A percentile compares a stretch with the other conserved stretches of the same genome.
Conservation (phyloP, 2,113 vertebrate genomes). For the Coptodon rendalli region DNA sequence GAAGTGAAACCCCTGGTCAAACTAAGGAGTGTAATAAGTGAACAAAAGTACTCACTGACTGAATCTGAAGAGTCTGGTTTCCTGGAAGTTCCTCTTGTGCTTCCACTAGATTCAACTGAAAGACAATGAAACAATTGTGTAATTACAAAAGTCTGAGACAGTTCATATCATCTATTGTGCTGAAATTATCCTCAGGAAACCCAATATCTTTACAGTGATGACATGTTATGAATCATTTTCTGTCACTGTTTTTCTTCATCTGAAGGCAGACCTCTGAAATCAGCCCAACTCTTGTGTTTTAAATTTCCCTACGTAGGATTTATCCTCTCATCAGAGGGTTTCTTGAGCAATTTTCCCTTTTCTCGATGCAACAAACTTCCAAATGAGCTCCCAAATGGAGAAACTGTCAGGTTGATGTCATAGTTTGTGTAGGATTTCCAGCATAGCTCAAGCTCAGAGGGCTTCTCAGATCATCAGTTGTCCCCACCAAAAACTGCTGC, state of each 20-base stretch:
- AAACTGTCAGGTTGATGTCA: neutral
- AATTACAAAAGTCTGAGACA: neutral
- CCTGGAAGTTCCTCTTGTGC: constrained; percentile 19
- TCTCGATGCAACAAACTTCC: neutral
- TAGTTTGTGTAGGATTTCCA: neutral
- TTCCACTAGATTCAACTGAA: constrained; percentile 67
- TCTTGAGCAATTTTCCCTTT: neutral
- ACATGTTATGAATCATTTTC: neutral
- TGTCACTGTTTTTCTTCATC: neutral
- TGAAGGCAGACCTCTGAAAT: neutral
- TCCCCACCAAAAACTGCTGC: neutral
- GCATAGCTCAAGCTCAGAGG: neutral
- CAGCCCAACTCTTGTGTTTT: neutral
- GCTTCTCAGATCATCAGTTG: neutral
- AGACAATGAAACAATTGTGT: neutral
- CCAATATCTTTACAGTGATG: neutral
- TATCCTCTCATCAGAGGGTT: neutral
- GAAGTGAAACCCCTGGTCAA: neutral
- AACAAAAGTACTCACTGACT: constrained; percentile 61
- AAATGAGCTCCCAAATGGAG: neutral
- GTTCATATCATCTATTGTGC: neutral
- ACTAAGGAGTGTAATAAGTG: neutral
- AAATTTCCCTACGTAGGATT: neutral
- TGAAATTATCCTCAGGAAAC: neutral
- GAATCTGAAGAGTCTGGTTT: constrained; percentile 49